Conservation (phyloP, 2,113 vertebrate species). For the Hemichromis elongatus region DNA sequence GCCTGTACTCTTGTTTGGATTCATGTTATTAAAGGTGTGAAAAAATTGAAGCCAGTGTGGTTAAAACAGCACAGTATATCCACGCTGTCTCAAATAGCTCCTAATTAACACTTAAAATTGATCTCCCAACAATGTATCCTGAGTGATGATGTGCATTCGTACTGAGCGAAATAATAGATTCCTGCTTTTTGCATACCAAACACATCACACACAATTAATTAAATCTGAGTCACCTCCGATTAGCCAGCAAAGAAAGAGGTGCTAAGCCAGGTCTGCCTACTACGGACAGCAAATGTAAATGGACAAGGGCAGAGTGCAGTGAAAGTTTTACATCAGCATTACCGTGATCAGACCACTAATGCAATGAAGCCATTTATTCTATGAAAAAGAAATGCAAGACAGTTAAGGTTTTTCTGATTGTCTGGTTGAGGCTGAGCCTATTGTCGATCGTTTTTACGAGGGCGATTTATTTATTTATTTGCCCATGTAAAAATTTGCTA, state of each 20-base stretch:
- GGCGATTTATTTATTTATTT: no score
- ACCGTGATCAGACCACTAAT: neutral
- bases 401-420: neutral
- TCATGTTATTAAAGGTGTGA: neutral
- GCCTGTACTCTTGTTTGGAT: neutral
- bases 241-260: slow-evolving; percentile 16
- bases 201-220: slow-evolving; percentile 35
- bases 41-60: neutral
- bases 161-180: slow-evolving; percentile 12
- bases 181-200: slow-evolving; percentile 22
- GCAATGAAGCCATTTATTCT: neutral
- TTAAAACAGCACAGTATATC: neutral
- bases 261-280: slow-evolving; percentile 1
- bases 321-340: neutral
- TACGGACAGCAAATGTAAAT: slow-evolving; percentile 15
- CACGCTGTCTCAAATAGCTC: slow-evolving; percentile 7
- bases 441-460: no score
- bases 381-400: neutral
- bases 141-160: neutral
- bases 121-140: slow-evolving; percentile 3
- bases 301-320: neutral
- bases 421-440: no score
- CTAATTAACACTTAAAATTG: slow-evolving; percentile 28
- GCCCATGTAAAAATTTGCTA: no score
- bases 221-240: slow-evolving; percentile 37